Evolutionary conservation across 2,888 invertebrate species (phyloP).

Genomic region (Odontocolon sp.): DNA sequence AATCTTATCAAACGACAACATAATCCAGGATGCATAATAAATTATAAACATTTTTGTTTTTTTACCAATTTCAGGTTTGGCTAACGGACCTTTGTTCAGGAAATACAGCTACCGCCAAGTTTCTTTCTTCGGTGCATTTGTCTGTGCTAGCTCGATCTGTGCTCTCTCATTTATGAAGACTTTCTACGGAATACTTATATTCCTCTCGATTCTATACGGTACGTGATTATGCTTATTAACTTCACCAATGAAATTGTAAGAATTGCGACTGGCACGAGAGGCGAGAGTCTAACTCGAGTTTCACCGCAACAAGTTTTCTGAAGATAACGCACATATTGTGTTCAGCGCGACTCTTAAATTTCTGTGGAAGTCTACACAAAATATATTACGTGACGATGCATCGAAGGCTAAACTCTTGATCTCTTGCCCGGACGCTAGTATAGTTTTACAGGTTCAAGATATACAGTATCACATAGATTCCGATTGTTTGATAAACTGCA

Average conservation of each 20-base stretch:
- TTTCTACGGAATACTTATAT: slow-evolving; percentile 85
- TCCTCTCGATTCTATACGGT: slow-evolving; percentile 88
- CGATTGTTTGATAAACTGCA: too few species aligned
- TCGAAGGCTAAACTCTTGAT: too few species aligned
- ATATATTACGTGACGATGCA: too few species aligned
- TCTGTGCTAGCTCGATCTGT: slow-evolving; percentile 84
- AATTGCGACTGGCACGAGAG: not conserved
- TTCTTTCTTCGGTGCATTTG: slow-evolving; percentile 84
- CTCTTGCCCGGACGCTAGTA: too few species aligned
- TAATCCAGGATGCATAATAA: not conserved
- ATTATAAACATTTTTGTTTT: too few species aligned
- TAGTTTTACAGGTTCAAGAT: too few species aligned
- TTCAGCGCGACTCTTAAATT: too few species aligned
- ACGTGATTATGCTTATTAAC: slow-evolving; percentile 71
- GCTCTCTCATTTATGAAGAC: slow-evolving; percentile 85
- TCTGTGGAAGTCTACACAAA: too few species aligned
- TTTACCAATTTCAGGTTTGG: slow-evolving; percentile 85
- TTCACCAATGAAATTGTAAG: not conserved
- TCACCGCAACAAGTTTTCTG: too few species aligned
- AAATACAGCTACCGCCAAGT: slow-evolving; percentile 87
- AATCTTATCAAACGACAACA: not conserved
- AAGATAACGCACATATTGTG: too few species aligned
- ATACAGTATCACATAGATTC: too few species aligned
- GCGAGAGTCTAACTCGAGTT: too few species aligned
- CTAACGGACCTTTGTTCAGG: slow-evolving; percentile 88